Percentiles rank a stretch among this genome's conserved stretches.
Evolutionary conservation across 2,797 vertebrate species (phyloP).

Genomic region (Enteromius afrohamiltoni): DNA sequence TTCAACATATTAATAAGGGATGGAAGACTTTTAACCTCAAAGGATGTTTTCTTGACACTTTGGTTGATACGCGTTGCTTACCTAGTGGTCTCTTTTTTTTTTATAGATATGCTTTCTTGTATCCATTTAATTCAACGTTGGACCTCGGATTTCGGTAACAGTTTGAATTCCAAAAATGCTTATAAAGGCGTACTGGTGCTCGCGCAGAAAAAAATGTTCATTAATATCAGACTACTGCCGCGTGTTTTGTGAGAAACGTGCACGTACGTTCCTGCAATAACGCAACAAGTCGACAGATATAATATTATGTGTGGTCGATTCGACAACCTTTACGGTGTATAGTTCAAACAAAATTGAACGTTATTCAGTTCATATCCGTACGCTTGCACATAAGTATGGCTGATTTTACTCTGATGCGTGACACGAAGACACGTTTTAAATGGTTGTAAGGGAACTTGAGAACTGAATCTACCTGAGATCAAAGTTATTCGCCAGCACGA

Average conservation of each 20-base stretch:
- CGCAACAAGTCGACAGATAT: slow-evolving; percentile 37
- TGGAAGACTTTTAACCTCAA: too few relatives aligned
- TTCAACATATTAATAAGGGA: background rate
- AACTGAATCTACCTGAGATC: slow-evolving; percentile 1
- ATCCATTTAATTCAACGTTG: background rate
- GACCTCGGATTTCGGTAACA: background rate
- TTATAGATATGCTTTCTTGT: too few relatives aligned
- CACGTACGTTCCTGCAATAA: background rate
- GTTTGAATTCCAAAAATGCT: background rate
- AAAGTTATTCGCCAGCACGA: slow-evolving; percentile 30
- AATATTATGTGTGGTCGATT: background rate
- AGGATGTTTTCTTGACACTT: background rate
- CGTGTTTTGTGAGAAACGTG: background rate
- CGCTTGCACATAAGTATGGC: background rate
- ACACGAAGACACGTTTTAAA: slow-evolving; percentile 9
- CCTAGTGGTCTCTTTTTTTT: background rate
- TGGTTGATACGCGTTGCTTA: background rate
- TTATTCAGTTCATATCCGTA: background rate
- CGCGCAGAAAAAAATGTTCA: background rate
- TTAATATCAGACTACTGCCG: background rate
- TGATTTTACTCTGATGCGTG: background rate
- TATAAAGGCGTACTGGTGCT: background rate
- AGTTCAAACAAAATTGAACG: background rate
- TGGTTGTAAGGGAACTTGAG: background rate
- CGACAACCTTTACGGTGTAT: background rate